Evolutionary conservation across 2,888 invertebrate species (phyloP).

Genomic region (Drosophila macrospina): DNA sequence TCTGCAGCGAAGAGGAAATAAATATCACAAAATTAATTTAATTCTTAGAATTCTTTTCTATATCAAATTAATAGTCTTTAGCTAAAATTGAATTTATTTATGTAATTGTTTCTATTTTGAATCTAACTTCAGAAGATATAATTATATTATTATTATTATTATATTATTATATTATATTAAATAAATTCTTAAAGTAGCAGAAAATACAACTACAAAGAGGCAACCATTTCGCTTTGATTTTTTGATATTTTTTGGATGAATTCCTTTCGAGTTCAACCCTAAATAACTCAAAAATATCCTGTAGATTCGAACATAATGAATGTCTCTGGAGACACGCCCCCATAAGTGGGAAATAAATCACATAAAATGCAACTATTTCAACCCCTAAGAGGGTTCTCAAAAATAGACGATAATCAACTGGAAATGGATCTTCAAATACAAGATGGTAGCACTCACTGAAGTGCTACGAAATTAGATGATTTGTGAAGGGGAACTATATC

Average conservation of each 20-base stretch:
- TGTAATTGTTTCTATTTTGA: no score
- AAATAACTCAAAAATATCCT: neutral
- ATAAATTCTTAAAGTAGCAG: no score
- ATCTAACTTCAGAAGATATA: no score
- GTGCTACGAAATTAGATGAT: neutral
- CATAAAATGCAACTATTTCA: conserved; percentile 1
- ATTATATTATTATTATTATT: no score
- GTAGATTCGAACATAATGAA: neutral
- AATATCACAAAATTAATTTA: no score
- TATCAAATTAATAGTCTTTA: no score
- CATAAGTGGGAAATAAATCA: conserved; percentile 9
- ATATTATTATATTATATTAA: no score
- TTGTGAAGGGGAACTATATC: no score
- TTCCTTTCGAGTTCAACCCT: conserved; percentile 2
- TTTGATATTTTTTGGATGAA: neutral
- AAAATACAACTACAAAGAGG: no score
- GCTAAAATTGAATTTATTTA: no score
- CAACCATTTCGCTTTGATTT: neutral
- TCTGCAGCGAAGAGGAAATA: no score
- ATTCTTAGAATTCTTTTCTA: no score
- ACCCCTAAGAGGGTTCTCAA: neutral
- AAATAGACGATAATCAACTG: conserved; percentile 9
- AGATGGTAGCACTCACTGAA: conserved; percentile 5
- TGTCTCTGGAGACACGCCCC: neutral
- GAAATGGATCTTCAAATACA: neutral